A percentile compares a stretch with the other conserved stretches of the same genome.
phyloP scores from a whole-genome alignment of 2,888 invertebrate genomes.

The Hirtodrosophila trivittata region DNA sequence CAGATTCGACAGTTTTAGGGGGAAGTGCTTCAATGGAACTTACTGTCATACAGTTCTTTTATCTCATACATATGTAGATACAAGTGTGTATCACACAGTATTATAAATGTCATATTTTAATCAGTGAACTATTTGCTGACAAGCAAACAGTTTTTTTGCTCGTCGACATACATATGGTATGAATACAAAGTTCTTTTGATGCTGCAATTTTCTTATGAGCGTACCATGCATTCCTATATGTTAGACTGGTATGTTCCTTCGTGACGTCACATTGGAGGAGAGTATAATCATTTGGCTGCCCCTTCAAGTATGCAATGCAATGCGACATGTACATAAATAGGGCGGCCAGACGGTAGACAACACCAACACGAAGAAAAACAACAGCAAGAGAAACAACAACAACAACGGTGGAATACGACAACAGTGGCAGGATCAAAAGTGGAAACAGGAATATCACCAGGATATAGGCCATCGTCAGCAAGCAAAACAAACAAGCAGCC shows the following conservation, averaged over 20 bases:
- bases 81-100: no score
- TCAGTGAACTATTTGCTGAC: constrained; percentile 25
- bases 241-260: constrained; percentile 1
- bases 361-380: constrained; percentile 3
- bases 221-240: not conserved
- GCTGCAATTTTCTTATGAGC: constrained; percentile 25
- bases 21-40: no score
- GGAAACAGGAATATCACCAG: constrained; percentile 6
- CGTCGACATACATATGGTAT: constrained; percentile 4
- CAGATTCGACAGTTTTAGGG: no score
- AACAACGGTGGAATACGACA: not conserved
- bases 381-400: constrained; percentile 14
- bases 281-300: constrained; percentile 56
- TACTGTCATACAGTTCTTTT: no score
- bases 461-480: constrained; percentile 38
- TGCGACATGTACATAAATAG: constrained; percentile 62
- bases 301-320: constrained; percentile 57
- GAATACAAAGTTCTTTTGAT: constrained; percentile 17
- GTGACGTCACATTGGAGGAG: constrained; percentile 29
- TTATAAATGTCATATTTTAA: constrained; percentile 25
- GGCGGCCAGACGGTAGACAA: constrained; percentile 43
- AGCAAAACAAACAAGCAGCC: constrained; percentile 44
- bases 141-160: constrained; percentile 17
- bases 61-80: no score
- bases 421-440: not conserved